Evolutionary conservation across 2,797 vertebrate species (phyloP), one percentile per base, ranked within the genome.

Genomic region (Botia almorhae): DNA sequence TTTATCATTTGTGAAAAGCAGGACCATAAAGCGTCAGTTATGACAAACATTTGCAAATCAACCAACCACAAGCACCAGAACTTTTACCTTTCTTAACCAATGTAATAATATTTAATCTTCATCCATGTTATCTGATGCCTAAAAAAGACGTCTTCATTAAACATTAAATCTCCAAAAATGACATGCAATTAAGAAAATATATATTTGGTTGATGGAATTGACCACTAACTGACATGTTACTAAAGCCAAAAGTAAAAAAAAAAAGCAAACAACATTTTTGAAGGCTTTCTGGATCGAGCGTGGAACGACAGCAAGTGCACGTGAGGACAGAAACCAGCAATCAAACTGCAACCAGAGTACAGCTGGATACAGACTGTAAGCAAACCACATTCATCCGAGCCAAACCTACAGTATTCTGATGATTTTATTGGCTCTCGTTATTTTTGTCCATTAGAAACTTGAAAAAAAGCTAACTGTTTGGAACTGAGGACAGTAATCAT

Each of bases 371-470:
- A 78, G 23, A 61, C 36, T 46, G 43, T 46, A 58, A 23, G 39
- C 39, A 70, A 78, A 51, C 76, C 76, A 16, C 87, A 84, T 87
- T 76, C 74, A 70, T 77, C 82, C 79, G 43, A 55, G 70, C 71
- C 1, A 74, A 51, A 84, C 73, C 84, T 68, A 82, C 79, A 85
- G 88, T 81, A 87, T 83, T 85, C 65, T 64, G 83, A 60, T 80
- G 76, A 86, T 81, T 69, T 61, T 43, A 81, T 55, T 69, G 29
- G 48, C 56, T 36, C 46, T 70, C 64, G 46, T 46, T 77, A 82
- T 64, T 71, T 87, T 87, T 84, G 87, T 85, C 88, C 86, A 85
- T 86, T 61, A 78, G 76, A 78, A 78, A 78, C 71, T 36, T 74
- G 69, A 50, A 21, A 65, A 43, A 12, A 39, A 55, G 61, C n/a